A percentile compares a stretch with the other conserved stretches of the same genome.
These are phyloP conservation scores for Anguilla rostrata DNA, from an alignment of 2,113 vertebrate species.

Conservation along the genomic window DNA sequence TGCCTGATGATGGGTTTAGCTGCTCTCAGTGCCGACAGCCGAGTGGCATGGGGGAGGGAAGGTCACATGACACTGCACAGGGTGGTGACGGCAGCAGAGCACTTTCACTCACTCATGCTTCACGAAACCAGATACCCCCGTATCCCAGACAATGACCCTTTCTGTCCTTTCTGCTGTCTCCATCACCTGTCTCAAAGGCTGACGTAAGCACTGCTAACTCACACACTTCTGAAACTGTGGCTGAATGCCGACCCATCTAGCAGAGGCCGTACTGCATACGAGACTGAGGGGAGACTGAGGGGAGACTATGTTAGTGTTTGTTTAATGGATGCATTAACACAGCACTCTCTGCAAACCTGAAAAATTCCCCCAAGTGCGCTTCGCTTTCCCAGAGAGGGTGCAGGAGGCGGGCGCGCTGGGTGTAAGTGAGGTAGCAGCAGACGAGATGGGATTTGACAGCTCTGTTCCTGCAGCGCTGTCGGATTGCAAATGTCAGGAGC, in stretches of 20 bases:
- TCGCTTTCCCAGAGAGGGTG: neutral
- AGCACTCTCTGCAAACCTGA: neutral
- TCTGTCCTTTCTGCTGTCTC: conserved; percentile 4
- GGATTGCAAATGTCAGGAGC: conserved; percentile 58
- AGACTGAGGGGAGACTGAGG: neutral
- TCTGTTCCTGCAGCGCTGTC: conserved; percentile 32
- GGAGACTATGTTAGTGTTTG: neutral
- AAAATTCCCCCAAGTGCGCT: neutral
- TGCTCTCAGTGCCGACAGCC: neutral
- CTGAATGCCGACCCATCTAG: neutral
- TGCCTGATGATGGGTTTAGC: neutral
- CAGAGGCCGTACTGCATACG: neutral
- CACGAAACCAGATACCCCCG: conserved; percentile 11
- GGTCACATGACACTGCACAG: conserved; percentile 11
- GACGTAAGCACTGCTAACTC: neutral
- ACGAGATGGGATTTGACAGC: conserved; percentile 59
- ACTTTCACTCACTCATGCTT: conserved; percentile 21
- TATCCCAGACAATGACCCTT: neutral
- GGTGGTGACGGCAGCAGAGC: conserved; percentile 16
- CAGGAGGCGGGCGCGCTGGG: neutral
- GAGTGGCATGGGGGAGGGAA: neutral
- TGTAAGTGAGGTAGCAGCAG: conserved; percentile 34
- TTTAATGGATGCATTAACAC: neutral
- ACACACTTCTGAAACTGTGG: neutral
- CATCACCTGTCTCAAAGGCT: neutral